Percentiles rank a stretch among this genome's conserved stretches.
phyloP scores from a whole-genome alignment of 2,113 vertebrate species.

The Parus major region DNA sequence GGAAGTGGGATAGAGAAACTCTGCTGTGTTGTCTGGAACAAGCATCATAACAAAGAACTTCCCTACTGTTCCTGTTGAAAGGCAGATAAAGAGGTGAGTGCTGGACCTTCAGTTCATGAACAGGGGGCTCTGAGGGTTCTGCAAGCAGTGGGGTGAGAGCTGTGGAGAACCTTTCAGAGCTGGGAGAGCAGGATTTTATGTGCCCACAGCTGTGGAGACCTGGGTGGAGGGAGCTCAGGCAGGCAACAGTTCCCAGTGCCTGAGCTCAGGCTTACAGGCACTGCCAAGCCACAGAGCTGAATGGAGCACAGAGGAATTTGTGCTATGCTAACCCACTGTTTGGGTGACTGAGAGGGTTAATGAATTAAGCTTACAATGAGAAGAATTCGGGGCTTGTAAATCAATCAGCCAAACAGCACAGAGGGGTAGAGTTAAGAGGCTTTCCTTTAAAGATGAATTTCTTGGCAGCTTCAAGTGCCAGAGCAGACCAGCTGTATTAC shows the following conservation, averaged over 20 bases:
- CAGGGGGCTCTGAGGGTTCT: background rate
- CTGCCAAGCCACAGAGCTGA: background rate
- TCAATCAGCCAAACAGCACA: conserved; percentile 43
- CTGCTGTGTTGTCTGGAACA: background rate
- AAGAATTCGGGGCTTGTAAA: conserved; percentile 64
- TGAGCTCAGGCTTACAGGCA: background rate
- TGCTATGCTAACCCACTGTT: conserved; percentile 44
- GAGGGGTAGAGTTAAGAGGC: conserved; percentile 58
- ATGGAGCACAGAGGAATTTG: conserved; percentile 24
- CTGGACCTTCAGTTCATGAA: background rate
- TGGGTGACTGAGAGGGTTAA: conserved; percentile 64
- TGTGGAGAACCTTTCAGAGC: background rate
- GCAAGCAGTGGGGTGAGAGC: background rate
- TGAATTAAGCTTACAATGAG: conserved; percentile 61
- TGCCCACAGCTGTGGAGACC: background rate
- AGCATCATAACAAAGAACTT: background rate
- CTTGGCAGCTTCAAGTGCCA: conserved; percentile 60
- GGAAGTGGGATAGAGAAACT: background rate
- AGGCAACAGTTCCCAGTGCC: background rate
- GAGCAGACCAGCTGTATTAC: conserved; percentile 63
- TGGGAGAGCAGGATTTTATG: background rate
- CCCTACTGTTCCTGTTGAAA: background rate
- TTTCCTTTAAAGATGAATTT: conserved; percentile 65
- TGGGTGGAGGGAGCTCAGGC: background rate
- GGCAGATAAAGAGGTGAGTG: background rate